These are phyloP conservation scores for Ctenomys sociabilis DNA, from an alignment of 2,113 vertebrate genomes.

Conservation along the genomic window DNA sequence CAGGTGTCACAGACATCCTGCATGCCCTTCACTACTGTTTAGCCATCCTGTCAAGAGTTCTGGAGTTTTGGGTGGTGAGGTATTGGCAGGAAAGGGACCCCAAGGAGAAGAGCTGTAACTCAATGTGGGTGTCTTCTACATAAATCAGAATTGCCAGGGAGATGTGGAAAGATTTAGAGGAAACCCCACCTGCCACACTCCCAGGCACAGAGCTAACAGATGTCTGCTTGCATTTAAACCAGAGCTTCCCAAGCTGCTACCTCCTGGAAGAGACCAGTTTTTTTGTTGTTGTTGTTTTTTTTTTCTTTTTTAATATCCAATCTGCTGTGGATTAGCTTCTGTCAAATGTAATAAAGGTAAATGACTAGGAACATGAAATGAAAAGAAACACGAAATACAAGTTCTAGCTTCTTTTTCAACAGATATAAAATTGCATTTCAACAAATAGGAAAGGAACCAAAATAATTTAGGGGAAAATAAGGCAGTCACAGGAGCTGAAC, in stretches of 20 bases:
- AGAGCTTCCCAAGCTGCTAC: not conserved
- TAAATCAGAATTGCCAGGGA: not conserved
- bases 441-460: not conserved
- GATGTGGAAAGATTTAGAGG: not conserved
- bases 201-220: not conserved
- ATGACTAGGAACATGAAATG: not conserved
- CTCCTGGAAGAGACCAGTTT: not conserved
- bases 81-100: not conserved
- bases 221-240: not conserved
- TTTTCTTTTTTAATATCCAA: not conserved
- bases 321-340: not conserved
- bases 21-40: not conserved
- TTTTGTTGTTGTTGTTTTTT: not conserved
- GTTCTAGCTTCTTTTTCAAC: not conserved
- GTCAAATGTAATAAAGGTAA: not conserved
- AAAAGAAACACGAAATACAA: not conserved
- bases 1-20: not conserved
- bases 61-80: not conserved
- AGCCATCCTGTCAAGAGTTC: not conserved
- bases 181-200: not conserved
- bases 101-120: not conserved
- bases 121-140: not conserved
- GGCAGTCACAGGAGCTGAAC: too few relatives aligned
- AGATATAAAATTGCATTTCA: not conserved
- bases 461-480: not conserved